Conservation (phyloP, 2,113 vertebrate species). For the Leucosticte australis region DNA sequence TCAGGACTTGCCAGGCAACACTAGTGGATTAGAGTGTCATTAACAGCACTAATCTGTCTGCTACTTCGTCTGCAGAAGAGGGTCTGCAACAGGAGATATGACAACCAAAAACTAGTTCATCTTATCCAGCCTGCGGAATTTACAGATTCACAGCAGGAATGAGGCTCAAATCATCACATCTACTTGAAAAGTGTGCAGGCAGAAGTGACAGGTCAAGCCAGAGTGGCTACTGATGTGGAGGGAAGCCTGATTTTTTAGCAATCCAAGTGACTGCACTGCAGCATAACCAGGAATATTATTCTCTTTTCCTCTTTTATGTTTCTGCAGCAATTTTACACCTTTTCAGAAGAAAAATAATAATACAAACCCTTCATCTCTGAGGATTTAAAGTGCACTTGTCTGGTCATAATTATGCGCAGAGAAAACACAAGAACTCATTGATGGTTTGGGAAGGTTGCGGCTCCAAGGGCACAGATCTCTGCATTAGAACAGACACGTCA, state of each 20-base stretch:
- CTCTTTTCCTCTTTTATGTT: neutral
- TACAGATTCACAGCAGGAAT: neutral
- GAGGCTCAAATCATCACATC: neutral
- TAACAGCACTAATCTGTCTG: neutral
- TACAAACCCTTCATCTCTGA: neutral
- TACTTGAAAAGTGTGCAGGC: neutral
- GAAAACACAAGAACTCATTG: neutral
- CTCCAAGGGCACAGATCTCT: neutral
- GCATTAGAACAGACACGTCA: neutral
- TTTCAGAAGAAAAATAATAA: neutral
- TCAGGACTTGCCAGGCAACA: neutral
- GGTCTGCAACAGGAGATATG: neutral
- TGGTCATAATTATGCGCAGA: neutral
- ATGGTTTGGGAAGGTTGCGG: neutral
- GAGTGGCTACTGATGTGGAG: neutral
- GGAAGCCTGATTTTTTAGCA: neutral
- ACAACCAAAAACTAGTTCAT: neutral
- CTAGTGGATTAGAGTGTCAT: neutral
- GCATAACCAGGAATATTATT: neutral
- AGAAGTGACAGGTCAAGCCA: neutral
- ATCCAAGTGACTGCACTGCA: neutral
- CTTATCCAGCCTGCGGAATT: neutral
- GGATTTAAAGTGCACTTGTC: neutral
- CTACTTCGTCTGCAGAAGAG: neutral
- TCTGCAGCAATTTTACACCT: neutral